Percentiles rank a stretch among this genome's conserved stretches.
Conservation (phyloP, 1,140 invertebrate species). For the Pomacea maculata region DNA sequence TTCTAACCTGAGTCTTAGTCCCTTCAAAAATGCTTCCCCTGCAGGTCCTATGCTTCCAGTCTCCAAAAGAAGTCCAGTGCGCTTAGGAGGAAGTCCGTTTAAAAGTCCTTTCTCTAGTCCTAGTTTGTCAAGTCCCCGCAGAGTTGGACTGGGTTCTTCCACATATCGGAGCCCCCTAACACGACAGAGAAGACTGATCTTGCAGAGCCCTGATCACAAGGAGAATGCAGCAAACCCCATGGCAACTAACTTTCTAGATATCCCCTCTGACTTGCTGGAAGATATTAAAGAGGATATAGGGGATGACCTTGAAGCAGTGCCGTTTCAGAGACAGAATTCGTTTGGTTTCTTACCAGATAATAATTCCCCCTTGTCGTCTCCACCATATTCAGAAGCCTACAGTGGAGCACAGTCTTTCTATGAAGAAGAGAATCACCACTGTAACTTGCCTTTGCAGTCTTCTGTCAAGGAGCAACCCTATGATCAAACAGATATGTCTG, state of each 20-base stretch:
- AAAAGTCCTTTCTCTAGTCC: slow-evolving; percentile 17
- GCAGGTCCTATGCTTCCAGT: slow-evolving; percentile 25
- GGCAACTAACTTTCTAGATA: background rate
- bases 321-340: slow-evolving; percentile 17
- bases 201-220: slow-evolving; percentile 15
- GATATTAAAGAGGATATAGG: slow-evolving; percentile 7
- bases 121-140: slow-evolving; percentile 1
- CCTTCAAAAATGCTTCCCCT: slow-evolving; percentile 28
- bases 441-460: too few species aligned
- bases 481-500: too few species aligned
- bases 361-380: background rate
- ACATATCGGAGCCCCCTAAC: slow-evolving; percentile 9
- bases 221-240: background rate
- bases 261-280: background rate
- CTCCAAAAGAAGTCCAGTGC: slow-evolving; percentile 31
- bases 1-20: slow-evolving; percentile 23
- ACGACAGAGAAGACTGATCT: slow-evolving; percentile 14
- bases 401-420: too few species aligned
- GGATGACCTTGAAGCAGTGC: slow-evolving; percentile 9
- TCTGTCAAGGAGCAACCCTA: too few species aligned
- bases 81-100: slow-evolving; percentile 19
- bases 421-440: too few species aligned
- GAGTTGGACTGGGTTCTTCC: background rate
- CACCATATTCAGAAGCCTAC: background rate
- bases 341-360: slow-evolving; percentile 11